Percentiles rank a stretch among this genome's conserved stretches.
phyloP scores from a whole-genome alignment of 2,113 vertebrate species.

The Dascyllus trimaculatus region DNA sequence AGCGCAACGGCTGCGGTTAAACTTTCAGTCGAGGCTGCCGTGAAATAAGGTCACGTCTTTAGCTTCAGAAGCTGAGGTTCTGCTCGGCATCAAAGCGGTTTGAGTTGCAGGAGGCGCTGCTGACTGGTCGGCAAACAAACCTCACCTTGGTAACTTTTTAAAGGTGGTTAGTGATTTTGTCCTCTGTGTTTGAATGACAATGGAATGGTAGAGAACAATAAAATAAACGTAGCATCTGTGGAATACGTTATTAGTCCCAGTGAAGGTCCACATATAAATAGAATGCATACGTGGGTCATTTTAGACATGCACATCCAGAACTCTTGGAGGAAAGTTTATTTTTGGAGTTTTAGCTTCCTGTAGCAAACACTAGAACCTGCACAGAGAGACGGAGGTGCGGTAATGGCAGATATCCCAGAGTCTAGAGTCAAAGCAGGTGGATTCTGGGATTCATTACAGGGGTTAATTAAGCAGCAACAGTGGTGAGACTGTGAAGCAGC shows the following conservation, averaged over 20 bases:
- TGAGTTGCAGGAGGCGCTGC: not conserved
- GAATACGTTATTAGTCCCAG: too few relatives aligned
- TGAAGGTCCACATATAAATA: too few relatives aligned
- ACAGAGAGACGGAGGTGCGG: not conserved
- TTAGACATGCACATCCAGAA: too few relatives aligned
- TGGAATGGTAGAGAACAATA: too few relatives aligned
- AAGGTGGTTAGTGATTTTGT: not conserved
- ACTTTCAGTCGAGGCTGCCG: constrained; percentile 6
- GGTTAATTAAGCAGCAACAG: constrained; percentile 14
- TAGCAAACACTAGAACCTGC: not conserved
- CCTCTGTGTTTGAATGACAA: too few relatives aligned
- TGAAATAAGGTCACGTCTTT: constrained; percentile 15
- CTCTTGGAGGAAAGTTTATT: too few relatives aligned
- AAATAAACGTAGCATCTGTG: too few relatives aligned
- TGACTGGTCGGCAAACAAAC: not conserved
- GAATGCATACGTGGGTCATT: too few relatives aligned
- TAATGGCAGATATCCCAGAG: not conserved
- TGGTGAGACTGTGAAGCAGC: not conserved
- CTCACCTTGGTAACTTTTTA: not conserved
- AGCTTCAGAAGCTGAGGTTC: not conserved
- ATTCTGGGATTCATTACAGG: not conserved
- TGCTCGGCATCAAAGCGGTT: not conserved
- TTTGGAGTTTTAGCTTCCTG: too few relatives aligned
- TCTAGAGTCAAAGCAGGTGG: constrained; percentile 7
- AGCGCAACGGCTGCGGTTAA: not conserved